Evolutionary conservation across 2,888 invertebrate species (phyloP).

Genomic region (Dusona sp.): DNA sequence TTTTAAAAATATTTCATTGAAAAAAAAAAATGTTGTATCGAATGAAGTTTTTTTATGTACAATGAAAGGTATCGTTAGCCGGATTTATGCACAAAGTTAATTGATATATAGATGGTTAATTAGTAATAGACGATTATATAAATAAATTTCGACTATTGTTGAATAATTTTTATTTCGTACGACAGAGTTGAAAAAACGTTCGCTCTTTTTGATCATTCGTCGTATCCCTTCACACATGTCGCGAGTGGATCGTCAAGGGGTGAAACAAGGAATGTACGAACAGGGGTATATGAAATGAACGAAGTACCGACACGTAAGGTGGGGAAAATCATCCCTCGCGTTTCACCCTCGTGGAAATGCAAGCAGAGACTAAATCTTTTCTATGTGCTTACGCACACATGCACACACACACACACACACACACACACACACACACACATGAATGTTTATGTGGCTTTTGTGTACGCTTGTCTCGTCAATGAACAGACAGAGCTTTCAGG

Average conservation of each 20-base stretch:
- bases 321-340: slow-evolving; percentile 31
- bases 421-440: background rate
- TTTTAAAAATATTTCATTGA: no score
- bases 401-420: background rate
- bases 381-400: background rate
- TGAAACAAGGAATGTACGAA: slow-evolving; percentile 75
- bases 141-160: no score
- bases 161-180: no score
- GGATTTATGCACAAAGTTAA: background rate
- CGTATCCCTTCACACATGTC: background rate
- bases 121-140: no score
- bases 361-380: slow-evolving; percentile 3
- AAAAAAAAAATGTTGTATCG: no score
- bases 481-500: background rate
- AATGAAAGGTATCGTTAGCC: no score
- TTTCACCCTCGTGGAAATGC: background rate
- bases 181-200: no score
- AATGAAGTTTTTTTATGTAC: no score
- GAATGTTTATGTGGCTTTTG: background rate
- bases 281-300: slow-evolving; percentile 73
- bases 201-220: background rate
- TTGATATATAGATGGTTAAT: background rate
- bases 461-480: background rate
- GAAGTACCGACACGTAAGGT: slow-evolving; percentile 67
- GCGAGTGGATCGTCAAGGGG: slow-evolving; percentile 70